A percentile compares a stretch with the other conserved stretches of the same genome.
Evolutionary conservation across 2,888 invertebrate genomes (phyloP).

Genomic region (Phaedon cochleariae): DNA sequence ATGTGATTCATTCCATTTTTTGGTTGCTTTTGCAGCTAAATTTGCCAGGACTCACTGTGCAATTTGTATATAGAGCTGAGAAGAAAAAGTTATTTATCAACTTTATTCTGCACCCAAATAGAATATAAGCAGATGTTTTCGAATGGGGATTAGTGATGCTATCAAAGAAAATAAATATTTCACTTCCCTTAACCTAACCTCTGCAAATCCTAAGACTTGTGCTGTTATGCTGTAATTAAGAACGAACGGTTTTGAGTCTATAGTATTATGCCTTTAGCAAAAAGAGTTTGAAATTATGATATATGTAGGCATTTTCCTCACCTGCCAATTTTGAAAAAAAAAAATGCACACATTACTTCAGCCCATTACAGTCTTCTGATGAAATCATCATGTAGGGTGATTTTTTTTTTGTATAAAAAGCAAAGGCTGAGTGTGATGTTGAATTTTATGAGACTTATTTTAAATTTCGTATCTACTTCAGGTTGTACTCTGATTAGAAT

Average conservation of each 20-base stretch:
- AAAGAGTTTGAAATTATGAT: constrained; percentile 18
- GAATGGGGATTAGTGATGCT: background rate
- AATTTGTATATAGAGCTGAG: constrained; percentile 54
- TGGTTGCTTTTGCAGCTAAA: constrained; percentile 27
- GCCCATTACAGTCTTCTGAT: constrained; percentile 28
- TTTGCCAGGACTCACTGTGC: constrained; percentile 58
- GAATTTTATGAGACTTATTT: background rate
- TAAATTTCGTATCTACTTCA: background rate
- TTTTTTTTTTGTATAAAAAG: background rate
- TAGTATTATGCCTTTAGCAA: background rate
- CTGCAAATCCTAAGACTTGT: too few species aligned
- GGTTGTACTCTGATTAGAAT: background rate
- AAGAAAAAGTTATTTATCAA: constrained; percentile 19
- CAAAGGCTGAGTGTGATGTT: background rate
- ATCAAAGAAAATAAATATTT: background rate
- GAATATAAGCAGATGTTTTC: background rate
- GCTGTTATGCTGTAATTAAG: background rate
- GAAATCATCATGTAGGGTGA: background rate
- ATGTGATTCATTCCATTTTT: constrained; percentile 40
- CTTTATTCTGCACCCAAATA: constrained; percentile 5
- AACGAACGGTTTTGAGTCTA: background rate
- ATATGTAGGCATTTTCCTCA: too few species aligned
- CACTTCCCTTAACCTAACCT: background rate
- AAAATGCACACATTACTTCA: constrained; percentile 44
- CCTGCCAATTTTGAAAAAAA: constrained; percentile 38